Conservation (phyloP, 2,113 vertebrate species). For the Cyphomyrus discorhynchus region DNA sequence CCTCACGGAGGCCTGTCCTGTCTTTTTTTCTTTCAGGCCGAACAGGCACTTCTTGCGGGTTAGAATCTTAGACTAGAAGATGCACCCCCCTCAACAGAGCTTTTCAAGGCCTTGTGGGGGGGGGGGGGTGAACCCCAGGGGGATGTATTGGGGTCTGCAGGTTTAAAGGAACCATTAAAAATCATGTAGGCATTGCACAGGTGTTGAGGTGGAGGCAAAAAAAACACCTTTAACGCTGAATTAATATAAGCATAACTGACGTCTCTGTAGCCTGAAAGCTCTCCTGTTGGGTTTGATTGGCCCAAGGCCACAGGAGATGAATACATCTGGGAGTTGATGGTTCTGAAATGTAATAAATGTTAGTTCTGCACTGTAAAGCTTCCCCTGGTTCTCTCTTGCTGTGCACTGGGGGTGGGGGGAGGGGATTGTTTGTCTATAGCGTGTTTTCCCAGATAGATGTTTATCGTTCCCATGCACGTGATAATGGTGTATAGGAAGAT, state of each 20-base stretch:
- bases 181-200: neutral
- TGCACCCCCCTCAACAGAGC: neutral
- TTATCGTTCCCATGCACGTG: neutral
- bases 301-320: neutral
- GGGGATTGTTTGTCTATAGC: neutral
- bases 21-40: constrained; percentile 27
- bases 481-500: neutral
- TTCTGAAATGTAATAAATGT: neutral
- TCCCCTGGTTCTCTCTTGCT: neutral
- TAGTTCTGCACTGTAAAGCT: neutral
- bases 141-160: neutral
- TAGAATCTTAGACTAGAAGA: constrained; percentile 11
- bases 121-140: neutral
- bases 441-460: neutral
- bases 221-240: neutral
- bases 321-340: neutral
- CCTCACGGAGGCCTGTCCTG: constrained; percentile 48
- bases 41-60: neutral
- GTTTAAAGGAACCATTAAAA: neutral
- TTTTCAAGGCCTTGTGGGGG: neutral
- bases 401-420: neutral
- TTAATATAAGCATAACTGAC: neutral
- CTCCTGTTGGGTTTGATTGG: neutral
- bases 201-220: neutral
- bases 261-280: neutral